These are phyloP conservation scores for Caenorhabditis doughertyi DNA, from an alignment of 2,888 invertebrate genomes.

Conservation along the genomic window DNA sequence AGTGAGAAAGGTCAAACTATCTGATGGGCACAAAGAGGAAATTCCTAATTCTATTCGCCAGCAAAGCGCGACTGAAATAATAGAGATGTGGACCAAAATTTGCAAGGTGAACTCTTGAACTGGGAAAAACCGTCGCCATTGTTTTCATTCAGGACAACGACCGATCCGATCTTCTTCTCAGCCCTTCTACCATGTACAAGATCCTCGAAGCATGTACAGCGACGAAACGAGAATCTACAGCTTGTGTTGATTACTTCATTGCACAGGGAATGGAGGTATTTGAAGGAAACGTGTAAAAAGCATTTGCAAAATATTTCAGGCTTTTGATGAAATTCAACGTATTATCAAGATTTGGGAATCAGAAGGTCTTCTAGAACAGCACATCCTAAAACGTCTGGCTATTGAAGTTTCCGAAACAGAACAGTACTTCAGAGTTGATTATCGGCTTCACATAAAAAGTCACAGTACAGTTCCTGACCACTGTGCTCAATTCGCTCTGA, in stretches of 20 bases:
- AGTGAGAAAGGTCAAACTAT: background rate
- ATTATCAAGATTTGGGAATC: background rate
- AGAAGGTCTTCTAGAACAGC: background rate
- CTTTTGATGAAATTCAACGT: background rate
- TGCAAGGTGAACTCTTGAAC: too few relatives aligned
- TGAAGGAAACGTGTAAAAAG: too few relatives aligned
- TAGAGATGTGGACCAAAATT: background rate
- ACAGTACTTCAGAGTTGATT: conserved; percentile 47
- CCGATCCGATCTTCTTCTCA: too few relatives aligned
- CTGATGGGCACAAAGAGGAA: too few relatives aligned
- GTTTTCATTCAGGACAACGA: too few relatives aligned
- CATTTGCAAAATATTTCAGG: conserved; percentile 8
- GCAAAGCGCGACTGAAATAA: background rate
- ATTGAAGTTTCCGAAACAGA: background rate
- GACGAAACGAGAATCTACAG: background rate
- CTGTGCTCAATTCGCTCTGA: conserved; percentile 35
- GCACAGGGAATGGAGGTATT: too few relatives aligned
- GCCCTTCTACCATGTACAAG: too few relatives aligned
- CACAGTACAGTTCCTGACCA: conserved; percentile 40
- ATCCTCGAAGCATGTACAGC: background rate
- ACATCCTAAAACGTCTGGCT: conserved; percentile 7
- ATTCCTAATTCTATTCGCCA: conserved; percentile 4
- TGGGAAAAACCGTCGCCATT: background rate
- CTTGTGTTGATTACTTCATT: conserved; percentile 13
- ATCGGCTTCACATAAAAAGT: conserved; percentile 31